These are phyloP conservation scores for Phataginus tetradactyla DNA, from an alignment of 2,797 vertebrate species.

Conservation along the genomic window DNA sequence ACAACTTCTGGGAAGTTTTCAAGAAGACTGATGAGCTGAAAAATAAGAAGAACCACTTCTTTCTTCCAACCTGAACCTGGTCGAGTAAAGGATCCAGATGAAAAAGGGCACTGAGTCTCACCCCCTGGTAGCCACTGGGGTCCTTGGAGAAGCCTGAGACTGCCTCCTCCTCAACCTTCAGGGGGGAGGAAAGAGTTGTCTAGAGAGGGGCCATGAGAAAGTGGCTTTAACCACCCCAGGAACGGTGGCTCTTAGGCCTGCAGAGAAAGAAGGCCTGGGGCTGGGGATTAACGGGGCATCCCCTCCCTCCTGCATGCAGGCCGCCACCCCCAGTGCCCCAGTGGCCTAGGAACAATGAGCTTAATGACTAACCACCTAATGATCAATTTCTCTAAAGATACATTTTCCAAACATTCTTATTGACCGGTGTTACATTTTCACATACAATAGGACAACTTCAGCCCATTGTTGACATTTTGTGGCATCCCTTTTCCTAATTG, in stretches of 20 bases:
- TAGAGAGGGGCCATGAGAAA: neutral
- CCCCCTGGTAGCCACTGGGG: neutral
- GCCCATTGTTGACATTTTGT: accelerated
- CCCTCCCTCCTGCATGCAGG: neutral
- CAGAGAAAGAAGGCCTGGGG: neutral
- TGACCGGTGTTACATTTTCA: neutral
- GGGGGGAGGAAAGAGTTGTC: neutral
- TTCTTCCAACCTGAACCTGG: neutral
- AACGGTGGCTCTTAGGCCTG: neutral
- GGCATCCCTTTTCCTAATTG: neutral
- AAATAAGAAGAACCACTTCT: neutral
- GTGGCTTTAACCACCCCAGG: neutral
- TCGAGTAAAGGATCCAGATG: accelerated
- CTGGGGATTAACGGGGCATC: neutral
- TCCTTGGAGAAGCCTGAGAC: neutral
- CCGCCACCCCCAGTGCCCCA: neutral
- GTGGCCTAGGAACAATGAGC: neutral
- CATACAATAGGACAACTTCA: accelerated
- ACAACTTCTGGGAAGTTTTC: conserved; percentile 31
- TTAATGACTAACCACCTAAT: neutral
- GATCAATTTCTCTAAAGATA: neutral
- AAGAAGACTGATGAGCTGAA: neutral
- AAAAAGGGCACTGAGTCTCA: neutral
- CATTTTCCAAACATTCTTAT: neutral
- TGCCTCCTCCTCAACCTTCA: accelerated